Evolutionary conservation across 2,888 invertebrate species (phyloP), one percentile per base, ranked within the genome.

Genomic region (Macrophya alboannulata): DNA sequence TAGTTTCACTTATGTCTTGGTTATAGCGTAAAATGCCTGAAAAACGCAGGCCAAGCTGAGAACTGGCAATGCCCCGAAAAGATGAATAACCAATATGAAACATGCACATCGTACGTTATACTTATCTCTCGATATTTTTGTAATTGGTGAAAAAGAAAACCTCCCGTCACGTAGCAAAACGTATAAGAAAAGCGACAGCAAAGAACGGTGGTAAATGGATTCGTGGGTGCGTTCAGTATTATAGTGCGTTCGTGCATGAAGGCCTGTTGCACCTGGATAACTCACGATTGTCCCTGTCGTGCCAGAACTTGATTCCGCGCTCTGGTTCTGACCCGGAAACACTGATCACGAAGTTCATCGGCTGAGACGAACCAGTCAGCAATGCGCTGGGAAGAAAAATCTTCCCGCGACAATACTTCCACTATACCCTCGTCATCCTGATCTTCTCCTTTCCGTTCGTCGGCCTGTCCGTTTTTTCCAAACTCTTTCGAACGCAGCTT

Each of bases 311-410:
- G 86, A 84, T 89, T 86, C 45, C 87, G 86, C 12, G 86, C 72
- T 43, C 82, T 88, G 68, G 84, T 87, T 74, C 87, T 91, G 84
- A 90, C 86, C 76, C 87, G 89, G 45, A 85, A 85, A 86, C 93
- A 93, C 25, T 88, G 88, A n/a, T 88, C 88, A 43, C 89, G 89
- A 71, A 92, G 87, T 62, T 92, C 90, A n/a, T 86, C 86, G 8
- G 87, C 82, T 25, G 90, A 89, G 21, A 86, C 87, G 55, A 93
- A 87, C 93, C 93, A 93, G 48, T 89, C 87, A n/a, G 65, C 68
- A 51, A 83, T 91, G 88, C 31, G 90, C 86, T 65, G 86, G 88
- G 43, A 86, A 84, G 87, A 87, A 37, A 84, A 76, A 51, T 88
- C 86, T 31, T 86, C 86, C 25, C 87, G 37, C 25, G 81, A 40